These are phyloP conservation scores for Adelphocoris suturalis DNA, from an alignment of 2,888 invertebrate species.

Conservation along the genomic window DNA sequence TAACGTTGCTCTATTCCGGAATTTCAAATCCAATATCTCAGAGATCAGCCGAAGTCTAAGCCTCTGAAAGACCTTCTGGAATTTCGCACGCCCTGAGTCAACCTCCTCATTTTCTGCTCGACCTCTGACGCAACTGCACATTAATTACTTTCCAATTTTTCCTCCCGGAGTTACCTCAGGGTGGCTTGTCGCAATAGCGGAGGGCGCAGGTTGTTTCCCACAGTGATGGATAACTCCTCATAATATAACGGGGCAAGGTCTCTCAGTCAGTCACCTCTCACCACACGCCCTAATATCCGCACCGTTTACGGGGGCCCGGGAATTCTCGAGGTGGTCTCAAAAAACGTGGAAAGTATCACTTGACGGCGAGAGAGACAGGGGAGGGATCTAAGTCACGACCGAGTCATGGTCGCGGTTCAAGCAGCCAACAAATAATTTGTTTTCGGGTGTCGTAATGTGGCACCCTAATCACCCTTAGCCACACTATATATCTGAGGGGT, in stretches of 20 bases:
- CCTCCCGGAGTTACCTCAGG: constrained; percentile 10
- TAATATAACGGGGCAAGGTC: constrained; percentile 39
- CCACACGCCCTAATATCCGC: constrained; percentile 24
- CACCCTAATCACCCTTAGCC: constrained; percentile 12
- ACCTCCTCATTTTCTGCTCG: neutral
- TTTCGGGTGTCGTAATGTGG: neutral
- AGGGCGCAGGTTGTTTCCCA: neutral
- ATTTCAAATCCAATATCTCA: too few relatives aligned
- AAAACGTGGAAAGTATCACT: constrained; percentile 25
- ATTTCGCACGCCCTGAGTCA: constrained; percentile 39
- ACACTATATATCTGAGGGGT: neutral
- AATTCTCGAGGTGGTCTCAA: neutral
- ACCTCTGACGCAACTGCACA: constrained; percentile 3
- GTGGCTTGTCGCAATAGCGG: neutral
- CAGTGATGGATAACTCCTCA: constrained; percentile 36
- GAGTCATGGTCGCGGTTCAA: constrained; percentile 19
- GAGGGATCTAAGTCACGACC: neutral
- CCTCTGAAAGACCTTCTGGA: neutral
- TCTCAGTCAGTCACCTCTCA: constrained; percentile 24
- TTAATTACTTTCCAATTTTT: constrained; percentile 31
- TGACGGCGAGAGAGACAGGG: neutral
- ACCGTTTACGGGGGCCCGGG: neutral
- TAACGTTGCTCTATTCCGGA: too few relatives aligned
- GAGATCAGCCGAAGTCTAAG: neutral
- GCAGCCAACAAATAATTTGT: constrained; percentile 10